These are phyloP conservation scores for Tenebrosternarchus preto DNA, from an alignment of 2,113 vertebrate species.

Conservation along the genomic window DNA sequence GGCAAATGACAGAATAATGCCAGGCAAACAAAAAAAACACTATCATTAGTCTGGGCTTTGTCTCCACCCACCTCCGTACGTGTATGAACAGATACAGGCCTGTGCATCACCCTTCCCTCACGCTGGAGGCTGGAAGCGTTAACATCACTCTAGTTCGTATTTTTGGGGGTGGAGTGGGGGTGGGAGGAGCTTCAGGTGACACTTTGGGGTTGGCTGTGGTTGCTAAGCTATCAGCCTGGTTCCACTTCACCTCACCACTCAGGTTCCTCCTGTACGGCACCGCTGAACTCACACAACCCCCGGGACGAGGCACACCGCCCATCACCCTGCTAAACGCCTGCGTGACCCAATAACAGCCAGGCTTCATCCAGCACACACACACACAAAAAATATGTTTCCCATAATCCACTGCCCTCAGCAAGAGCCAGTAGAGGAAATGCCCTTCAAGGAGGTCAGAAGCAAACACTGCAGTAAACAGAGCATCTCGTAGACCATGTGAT, in stretches of 20 bases:
- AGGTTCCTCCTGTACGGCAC: conserved; percentile 25
- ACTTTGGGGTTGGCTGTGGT: conserved; percentile 40
- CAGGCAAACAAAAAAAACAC: too few species aligned
- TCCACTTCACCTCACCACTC: conserved; percentile 39
- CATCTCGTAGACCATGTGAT: conserved; percentile 18
- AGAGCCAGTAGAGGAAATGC: conserved; percentile 20
- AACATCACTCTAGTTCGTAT: conserved; percentile 44
- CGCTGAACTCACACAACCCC: conserved; percentile 32
- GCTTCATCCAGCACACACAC: conserved; percentile 28
- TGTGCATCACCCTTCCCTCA: background rate
- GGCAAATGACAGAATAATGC: too few species aligned
- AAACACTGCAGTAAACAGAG: conserved; percentile 25
- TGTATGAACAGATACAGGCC: background rate
- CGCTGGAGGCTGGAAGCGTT: conserved; percentile 7
- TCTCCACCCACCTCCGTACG: background rate
- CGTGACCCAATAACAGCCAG: conserved; percentile 53
- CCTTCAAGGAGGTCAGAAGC: conserved; percentile 49
- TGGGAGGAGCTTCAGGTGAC: conserved; percentile 4
- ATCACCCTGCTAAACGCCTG: conserved; percentile 55
- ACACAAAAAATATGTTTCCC: conserved; percentile 18
- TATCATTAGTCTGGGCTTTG: too few species aligned
- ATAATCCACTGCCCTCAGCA: conserved; percentile 21
- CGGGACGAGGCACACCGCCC: conserved; percentile 33
- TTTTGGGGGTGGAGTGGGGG: conserved; percentile 15
- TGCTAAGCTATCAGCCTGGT: conserved; percentile 42